Percentiles rank a stretch among this genome's conserved stretches.
These are phyloP conservation scores for Nymphalis urticae DNA, from an alignment of 2,888 invertebrate genomes.

Conservation along the genomic window DNA sequence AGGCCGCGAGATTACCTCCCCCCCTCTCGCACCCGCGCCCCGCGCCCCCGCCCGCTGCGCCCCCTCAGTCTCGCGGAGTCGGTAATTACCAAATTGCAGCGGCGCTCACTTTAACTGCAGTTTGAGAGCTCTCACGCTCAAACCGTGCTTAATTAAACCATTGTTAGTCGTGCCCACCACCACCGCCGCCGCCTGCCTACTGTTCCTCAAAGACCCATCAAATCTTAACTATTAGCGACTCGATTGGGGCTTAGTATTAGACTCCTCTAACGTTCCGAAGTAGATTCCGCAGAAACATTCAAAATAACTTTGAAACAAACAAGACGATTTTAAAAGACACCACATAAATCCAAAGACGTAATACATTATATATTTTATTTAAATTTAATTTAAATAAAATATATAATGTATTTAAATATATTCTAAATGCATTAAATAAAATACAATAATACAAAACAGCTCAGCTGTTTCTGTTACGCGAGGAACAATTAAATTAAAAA, in stretches of 20 bases:
- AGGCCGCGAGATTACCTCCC: constrained; percentile 45
- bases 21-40: constrained; percentile 22
- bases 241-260: not conserved
- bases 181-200: constrained; percentile 3
- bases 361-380: not conserved
- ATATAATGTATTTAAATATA: too few species aligned
- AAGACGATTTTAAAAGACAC: not conserved
- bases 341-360: not conserved
- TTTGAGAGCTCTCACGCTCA: constrained; percentile 48
- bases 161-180: constrained; percentile 45
- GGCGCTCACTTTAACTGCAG: constrained; percentile 50
- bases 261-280: not conserved
- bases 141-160: constrained; percentile 60
- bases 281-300: not conserved
- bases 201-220: not conserved
- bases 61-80: constrained; percentile 28
- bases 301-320: not conserved
- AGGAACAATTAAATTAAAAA: constrained; percentile 20
- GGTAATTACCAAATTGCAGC: constrained; percentile 57
- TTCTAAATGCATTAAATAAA: too few species aligned
- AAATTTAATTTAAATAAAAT: too few species aligned
- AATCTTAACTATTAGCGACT: constrained; percentile 7
- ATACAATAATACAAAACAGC: constrained; percentile 2
- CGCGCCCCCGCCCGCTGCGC: constrained; percentile 20
- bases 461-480: not conserved